Evolutionary conservation across 2,888 invertebrate species (phyloP), one percentile per base, ranked within the genome.

Genomic region (Tipula helvola): DNA sequence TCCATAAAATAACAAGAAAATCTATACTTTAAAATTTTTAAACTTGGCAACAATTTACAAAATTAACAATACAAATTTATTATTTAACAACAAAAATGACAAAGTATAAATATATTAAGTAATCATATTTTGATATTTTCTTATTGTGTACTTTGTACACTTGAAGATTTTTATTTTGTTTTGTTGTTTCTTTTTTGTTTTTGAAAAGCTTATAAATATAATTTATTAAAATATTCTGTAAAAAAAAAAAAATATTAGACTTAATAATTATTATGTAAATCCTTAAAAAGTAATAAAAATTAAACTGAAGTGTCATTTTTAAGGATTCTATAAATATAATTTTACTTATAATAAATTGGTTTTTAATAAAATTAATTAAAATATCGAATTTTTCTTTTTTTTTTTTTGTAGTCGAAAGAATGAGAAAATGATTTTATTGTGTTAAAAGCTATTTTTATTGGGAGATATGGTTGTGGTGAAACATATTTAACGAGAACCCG

Each of bases 231-330:
- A 28, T 71, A 71, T 71, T 71, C 71, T 8, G 12, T 3, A 52
- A 52, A 52, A 47, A 52, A 47, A 47, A 18, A 57, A 57, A 71
- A 71, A 71, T 28, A 28, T 71, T 2, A 71, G 12, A 71, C 71
- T 71, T 71, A 71, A 71, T 71, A 71, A 71, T 71, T 71, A 71
- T 71, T 71, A 71, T 71, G 71, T 71, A 71, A 71, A 71, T 71
- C 71, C 71, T 71, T 28, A 71, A 71, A 71, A 71, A 71, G 71
- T 71, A 71, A 71, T 71, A 71, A 71, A 71, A 71, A 57, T 57
- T 57, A 57, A 57, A 71, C 18, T 71, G 71, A 71, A 28, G 71
- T 71, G 71, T 71, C 71, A 71, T 28, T 71, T 57, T 71, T 28
- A 71, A 71, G 71, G 71, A 71, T 71, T 71, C 71, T 71, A 71